A percentile compares a stretch with the other conserved stretches of the same genome.
phyloP scores from a whole-genome alignment of 1,140 invertebrate genomes.

The Ips nitidus region DNA sequence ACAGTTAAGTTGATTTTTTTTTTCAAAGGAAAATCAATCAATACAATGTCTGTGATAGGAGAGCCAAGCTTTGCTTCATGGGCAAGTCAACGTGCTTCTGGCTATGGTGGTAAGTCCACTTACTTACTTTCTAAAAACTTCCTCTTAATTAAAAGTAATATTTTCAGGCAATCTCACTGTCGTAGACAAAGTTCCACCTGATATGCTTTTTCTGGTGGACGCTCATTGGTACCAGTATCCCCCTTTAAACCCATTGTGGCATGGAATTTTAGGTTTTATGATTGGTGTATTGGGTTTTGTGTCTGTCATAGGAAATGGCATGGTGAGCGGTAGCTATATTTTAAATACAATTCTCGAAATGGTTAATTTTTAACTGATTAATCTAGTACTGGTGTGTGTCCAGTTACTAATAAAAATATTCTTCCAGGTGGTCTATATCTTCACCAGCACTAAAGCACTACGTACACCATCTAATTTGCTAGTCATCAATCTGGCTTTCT shows the following conservation, averaged over 20 bases:
- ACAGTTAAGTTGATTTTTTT: neutral
- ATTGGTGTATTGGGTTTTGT: slow-evolving; percentile 72
- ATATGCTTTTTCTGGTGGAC: slow-evolving; percentile 74
- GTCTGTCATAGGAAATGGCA: slow-evolving; percentile 76
- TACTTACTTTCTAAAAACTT: neutral
- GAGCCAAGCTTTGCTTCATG: slow-evolving; percentile 52
- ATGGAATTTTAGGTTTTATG: slow-evolving; percentile 73
- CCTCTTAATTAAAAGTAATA: neutral
- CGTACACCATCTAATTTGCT: slow-evolving; percentile 83
- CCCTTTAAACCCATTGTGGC: slow-evolving; percentile 78
- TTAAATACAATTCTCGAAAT: neutral
- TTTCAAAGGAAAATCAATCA: neutral
- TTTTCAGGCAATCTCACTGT: slow-evolving; percentile 63
- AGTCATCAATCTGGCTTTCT: slow-evolving; percentile 83
- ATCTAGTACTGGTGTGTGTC: no score
- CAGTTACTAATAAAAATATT: no score
- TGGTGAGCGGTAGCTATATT: slow-evolving; percentile 54
- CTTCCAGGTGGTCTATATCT: slow-evolving; percentile 75
- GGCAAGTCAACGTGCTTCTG: slow-evolving; percentile 38
- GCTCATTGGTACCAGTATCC: slow-evolving; percentile 75
- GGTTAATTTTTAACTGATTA: no score
- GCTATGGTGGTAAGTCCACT: slow-evolving; percentile 33
- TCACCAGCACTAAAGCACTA: slow-evolving; percentile 72
- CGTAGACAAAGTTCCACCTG: slow-evolving; percentile 70
- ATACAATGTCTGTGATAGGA: slow-evolving; percentile 51